A percentile compares a stretch with the other conserved stretches of the same genome.
Conservation (phyloP, 2,888 invertebrate genomes). For the Bombylius discolor region DNA sequence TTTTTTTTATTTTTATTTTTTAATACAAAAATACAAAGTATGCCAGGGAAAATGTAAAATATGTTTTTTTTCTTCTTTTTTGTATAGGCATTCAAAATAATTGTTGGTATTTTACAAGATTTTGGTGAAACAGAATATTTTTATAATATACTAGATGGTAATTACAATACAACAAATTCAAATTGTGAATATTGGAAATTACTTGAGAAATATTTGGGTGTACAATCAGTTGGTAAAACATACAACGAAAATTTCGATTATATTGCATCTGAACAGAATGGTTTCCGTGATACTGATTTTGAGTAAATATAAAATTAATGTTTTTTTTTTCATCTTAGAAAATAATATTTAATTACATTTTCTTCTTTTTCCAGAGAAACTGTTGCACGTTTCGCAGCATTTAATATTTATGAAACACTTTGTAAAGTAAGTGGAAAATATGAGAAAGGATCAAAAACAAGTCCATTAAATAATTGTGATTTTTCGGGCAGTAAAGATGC, state of each 20-base stretch:
- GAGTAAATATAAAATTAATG: not conserved
- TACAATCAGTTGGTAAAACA: not conserved
- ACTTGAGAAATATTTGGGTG: not conserved
- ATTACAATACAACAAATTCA: not conserved
- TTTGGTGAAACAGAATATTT: not conserved
- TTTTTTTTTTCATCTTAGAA: not conserved
- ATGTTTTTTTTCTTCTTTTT: not conserved
- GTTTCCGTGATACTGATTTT: not conserved
- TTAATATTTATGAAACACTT: constrained; percentile 29
- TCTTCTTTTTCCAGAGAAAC: not conserved
- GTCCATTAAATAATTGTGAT: constrained; percentile 69
- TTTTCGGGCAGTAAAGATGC: constrained; percentile 66
- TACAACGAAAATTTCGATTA: not conserved
- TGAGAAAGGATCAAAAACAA: constrained; percentile 50
- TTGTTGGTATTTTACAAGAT: not conserved
- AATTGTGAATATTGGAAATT: constrained; percentile 5
- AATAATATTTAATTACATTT: too few species aligned
- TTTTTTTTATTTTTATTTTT: too few species aligned
- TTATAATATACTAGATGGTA: not conserved
- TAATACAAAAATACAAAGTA: too few species aligned
- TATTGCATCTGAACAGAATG: not conserved
- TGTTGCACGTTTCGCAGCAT: not conserved
- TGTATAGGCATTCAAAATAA: not conserved
- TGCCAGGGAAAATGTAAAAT: too few species aligned
- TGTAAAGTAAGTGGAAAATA: constrained; percentile 66